A percentile compares a stretch with the other conserved stretches of the same genome.
Evolutionary conservation across 2,888 invertebrate species (phyloP).

Genomic region (Pilophorus perplexus): DNA sequence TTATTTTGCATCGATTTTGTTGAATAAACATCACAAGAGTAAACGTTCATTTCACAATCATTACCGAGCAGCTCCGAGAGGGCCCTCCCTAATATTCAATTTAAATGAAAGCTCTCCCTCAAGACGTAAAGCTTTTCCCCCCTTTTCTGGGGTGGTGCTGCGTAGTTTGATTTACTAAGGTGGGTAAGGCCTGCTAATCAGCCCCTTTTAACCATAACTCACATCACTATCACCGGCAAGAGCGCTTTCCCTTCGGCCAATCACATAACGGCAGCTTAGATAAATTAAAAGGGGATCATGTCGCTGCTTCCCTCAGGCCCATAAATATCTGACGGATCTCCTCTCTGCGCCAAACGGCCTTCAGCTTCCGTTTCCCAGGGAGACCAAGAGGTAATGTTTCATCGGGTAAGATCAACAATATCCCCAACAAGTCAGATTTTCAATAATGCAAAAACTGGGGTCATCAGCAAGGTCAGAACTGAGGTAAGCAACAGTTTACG

Average conservation of each 20-base stretch:
- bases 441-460: too few relatives aligned
- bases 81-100: conserved; percentile 40
- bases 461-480: too few relatives aligned
- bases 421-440: too few relatives aligned
- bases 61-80: too few relatives aligned
- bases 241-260: conserved; percentile 30
- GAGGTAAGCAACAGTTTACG: too few relatives aligned
- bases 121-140: conserved; percentile 33
- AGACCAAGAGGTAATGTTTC: too few relatives aligned
- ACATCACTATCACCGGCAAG: conserved; percentile 38
- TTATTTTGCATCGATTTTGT: too few relatives aligned
- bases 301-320: conserved; percentile 37
- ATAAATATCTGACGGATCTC: conserved; percentile 39
- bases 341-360: conserved; percentile 20
- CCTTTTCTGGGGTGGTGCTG: conserved; percentile 1
- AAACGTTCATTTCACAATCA: conserved; percentile 17
- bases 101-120: conserved; percentile 38
- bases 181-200: conserved; percentile 38
- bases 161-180: conserved; percentile 40
- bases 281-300: conserved; percentile 41
- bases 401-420: too few relatives aligned
- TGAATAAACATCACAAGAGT: too few relatives aligned
- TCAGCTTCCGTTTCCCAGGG: too few relatives aligned
- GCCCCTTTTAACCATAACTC: conserved; percentile 41
- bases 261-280: conserved; percentile 41